Conservation (phyloP, 2,888 invertebrate species). For the Syritta pipiens region DNA sequence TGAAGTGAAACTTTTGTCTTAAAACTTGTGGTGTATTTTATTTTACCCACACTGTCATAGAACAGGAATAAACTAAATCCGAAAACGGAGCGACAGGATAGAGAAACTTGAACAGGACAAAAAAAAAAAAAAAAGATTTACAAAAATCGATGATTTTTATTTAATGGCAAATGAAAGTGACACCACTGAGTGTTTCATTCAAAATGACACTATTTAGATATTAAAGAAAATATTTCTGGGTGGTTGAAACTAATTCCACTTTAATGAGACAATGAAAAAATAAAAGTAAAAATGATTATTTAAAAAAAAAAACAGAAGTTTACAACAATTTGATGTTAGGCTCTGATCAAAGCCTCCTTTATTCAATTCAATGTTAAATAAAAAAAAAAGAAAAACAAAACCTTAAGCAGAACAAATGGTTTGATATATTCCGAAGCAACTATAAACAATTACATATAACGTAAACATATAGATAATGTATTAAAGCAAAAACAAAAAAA, state of each 20-base stretch:
- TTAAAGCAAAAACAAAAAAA: constrained; percentile 53
- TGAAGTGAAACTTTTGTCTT: constrained; percentile 1
- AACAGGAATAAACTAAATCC: neutral
- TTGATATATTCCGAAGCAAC: constrained; percentile 13
- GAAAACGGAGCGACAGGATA: constrained; percentile 52
- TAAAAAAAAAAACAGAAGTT: constrained; percentile 5
- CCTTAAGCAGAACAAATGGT: constrained; percentile 7
- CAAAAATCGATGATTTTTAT: too few species aligned
- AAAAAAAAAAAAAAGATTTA: constrained; percentile 1
- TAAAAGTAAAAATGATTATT: too few species aligned
- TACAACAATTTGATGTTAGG: constrained; percentile 24
- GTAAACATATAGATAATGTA: constrained; percentile 47
- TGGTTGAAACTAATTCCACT: too few species aligned
- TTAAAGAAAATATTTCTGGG: too few species aligned
- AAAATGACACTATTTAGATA: too few species aligned
- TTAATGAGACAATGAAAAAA: too few species aligned
- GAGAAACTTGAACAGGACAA: constrained; percentile 38
- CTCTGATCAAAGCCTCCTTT: constrained; percentile 9
- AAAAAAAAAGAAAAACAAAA: neutral
- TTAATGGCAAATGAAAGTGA: too few species aligned
- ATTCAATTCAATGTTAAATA: constrained; percentile 18
- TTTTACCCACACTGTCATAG: too few species aligned
- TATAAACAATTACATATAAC: constrained; percentile 35
- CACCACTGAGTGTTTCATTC: too few species aligned
- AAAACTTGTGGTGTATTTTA: too few species aligned